Evolutionary conservation across 1,140 invertebrate genomes (phyloP).

Genomic region (Aphaenogaster rudis): DNA sequence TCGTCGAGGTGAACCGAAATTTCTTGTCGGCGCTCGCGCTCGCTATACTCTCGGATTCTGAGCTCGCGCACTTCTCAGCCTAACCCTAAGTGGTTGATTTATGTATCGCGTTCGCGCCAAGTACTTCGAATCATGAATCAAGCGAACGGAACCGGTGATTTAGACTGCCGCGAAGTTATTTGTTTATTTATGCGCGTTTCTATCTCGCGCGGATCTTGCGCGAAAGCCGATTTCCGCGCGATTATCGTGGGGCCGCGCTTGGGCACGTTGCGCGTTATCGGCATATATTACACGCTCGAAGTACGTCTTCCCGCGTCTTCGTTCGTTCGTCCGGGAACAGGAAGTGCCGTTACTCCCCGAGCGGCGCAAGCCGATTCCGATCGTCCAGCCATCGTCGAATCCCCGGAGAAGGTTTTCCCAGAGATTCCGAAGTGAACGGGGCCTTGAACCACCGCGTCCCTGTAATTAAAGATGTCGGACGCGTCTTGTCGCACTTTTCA

Average conservation of each 20-base stretch:
- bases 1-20: slow-evolving; percentile 50
- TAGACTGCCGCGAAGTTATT: slow-evolving; percentile 45
- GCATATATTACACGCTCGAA: slow-evolving; percentile 59
- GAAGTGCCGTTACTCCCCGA: slow-evolving; percentile 58
- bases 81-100: slow-evolving; percentile 65
- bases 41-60: slow-evolving; percentile 36
- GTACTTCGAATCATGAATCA: slow-evolving; percentile 60
- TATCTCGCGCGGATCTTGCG: slow-evolving; percentile 40
- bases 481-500: slow-evolving; percentile 42
- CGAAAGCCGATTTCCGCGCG: slow-evolving; percentile 54
- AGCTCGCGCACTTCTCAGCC: slow-evolving; percentile 27
- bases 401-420: slow-evolving; percentile 40
- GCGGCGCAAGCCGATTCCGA: slow-evolving; percentile 44
- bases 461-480: slow-evolving; percentile 49
- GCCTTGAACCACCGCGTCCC: background rate
- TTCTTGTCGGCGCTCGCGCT: slow-evolving; percentile 51
- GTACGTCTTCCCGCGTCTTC: slow-evolving; percentile 27
- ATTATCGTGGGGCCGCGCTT: slow-evolving; percentile 49
- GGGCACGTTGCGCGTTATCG: slow-evolving; percentile 52
- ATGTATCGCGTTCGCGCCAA: slow-evolving; percentile 21
- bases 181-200: slow-evolving; percentile 63
- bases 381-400: slow-evolving; percentile 49
- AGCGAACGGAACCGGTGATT: slow-evolving; percentile 64
- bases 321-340: slow-evolving; percentile 29
- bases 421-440: background rate